These are phyloP conservation scores for Porites rus DNA, from an alignment of 92 coral and sea anemone species.

Conservation along the genomic window DNA sequence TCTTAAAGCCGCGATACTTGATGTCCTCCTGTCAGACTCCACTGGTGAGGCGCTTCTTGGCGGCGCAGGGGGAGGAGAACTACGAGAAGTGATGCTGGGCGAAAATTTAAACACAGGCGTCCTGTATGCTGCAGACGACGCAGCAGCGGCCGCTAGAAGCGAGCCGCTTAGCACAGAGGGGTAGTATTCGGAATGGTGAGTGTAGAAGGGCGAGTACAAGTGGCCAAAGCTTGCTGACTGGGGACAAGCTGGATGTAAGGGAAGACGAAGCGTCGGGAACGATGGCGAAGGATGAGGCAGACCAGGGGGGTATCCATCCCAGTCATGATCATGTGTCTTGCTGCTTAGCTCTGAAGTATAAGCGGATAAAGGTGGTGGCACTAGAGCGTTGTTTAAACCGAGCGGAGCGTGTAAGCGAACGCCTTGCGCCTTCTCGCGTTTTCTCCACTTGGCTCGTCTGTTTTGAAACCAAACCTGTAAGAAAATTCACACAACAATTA, in stretches of 20 bases:
- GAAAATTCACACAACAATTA: not conserved
- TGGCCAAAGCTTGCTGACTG: constrained; percentile 52
- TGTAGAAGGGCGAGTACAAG: constrained; percentile 51
- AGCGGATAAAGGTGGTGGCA: constrained; percentile 81
- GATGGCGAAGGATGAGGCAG: constrained; percentile 59
- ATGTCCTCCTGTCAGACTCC: constrained; percentile 80
- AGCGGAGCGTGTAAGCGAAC: constrained; percentile 93
- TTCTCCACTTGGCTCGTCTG: constrained; percentile 93
- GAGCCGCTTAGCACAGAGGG: constrained; percentile 64
- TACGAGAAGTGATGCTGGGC: constrained; percentile 48
- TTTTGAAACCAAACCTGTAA: constrained; percentile 93
- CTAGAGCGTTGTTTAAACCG: constrained; percentile 75
- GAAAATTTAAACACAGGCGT: constrained; percentile 70
- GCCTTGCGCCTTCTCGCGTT: constrained; percentile 91
- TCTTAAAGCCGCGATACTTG: constrained; percentile 92
- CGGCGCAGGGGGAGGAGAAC: constrained; percentile 50
- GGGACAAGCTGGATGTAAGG: constrained; percentile 68
- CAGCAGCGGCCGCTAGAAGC: constrained; percentile 54
- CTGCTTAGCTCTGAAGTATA: constrained; percentile 67
- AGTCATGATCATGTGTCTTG: constrained; percentile 68
- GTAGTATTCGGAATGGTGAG: constrained; percentile 51
- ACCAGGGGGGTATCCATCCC: constrained; percentile 53
- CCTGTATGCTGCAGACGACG: constrained; percentile 54
- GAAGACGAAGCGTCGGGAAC: constrained; percentile 85
- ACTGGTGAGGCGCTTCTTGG: constrained; percentile 41